phyloP scores from a whole-genome alignment of 1,140 invertebrate genomes.

The Anthonomus grandis region DNA sequence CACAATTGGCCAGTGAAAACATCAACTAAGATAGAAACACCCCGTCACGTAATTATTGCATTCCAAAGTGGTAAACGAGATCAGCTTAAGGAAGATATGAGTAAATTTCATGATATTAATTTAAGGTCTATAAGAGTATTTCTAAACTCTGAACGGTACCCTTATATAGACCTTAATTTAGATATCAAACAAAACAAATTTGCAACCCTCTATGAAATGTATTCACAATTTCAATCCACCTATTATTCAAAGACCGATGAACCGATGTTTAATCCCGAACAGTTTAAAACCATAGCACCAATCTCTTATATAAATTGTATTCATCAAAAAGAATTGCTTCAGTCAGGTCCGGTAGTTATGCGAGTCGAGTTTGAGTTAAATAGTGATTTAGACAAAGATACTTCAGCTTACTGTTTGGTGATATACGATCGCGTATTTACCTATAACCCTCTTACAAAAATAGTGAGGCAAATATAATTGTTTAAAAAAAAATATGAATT shows the following conservation, averaged over 20 bases:
- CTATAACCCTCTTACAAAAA: constrained; percentile 9
- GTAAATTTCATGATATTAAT: constrained; percentile 6
- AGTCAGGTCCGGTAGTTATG: not conserved
- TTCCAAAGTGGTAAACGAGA: too few relatives aligned
- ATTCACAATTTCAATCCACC: not conserved
- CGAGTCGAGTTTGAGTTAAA: constrained; percentile 10
- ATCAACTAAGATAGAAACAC: too few relatives aligned
- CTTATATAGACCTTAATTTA: constrained; percentile 1
- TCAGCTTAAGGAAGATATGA: constrained; percentile 5
- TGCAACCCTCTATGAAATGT: constrained; percentile 9
- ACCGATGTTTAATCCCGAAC: constrained; percentile 5
- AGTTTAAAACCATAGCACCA: not conserved
- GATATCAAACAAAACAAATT: constrained; percentile 15
- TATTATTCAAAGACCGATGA: not conserved
- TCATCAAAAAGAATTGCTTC: constrained; percentile 3
- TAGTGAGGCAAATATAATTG: constrained; percentile 10
- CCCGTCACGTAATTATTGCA: too few relatives aligned
- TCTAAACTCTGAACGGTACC: constrained; percentile 7
- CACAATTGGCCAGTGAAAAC: too few relatives aligned
- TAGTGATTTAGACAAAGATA: not conserved
- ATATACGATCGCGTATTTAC: constrained; percentile 13
- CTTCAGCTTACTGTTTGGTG: constrained; percentile 10
- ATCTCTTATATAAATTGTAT: constrained; percentile 7
- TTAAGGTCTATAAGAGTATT: constrained; percentile 1
- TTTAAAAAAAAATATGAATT: too few relatives aligned